Conservation (phyloP, 2,888 invertebrate species). For the Laothoe populi region DNA sequence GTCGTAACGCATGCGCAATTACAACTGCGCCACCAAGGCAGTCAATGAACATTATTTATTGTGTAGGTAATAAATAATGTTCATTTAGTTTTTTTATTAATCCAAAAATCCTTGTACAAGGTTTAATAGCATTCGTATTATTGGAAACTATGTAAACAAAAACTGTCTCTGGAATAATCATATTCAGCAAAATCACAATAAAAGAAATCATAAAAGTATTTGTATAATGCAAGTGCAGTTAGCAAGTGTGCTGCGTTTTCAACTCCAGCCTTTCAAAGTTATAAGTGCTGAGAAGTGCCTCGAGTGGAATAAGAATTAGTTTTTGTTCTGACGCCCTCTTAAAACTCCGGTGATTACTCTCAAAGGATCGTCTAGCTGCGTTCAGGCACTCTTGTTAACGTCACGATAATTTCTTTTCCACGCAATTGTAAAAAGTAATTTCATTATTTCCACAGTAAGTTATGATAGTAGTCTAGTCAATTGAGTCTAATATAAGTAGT, state of each 20-base stretch:
- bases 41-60: too few relatives aligned
- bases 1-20: too few relatives aligned
- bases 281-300: constrained; percentile 44
- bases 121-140: too few relatives aligned
- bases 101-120: too few relatives aligned
- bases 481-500: neutral
- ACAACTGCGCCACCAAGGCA: too few relatives aligned
- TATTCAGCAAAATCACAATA: neutral
- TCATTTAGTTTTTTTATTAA: too few relatives aligned
- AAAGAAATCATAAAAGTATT: constrained; percentile 26
- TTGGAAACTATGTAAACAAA: too few relatives aligned
- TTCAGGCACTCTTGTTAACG: constrained; percentile 26
- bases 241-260: constrained; percentile 26
- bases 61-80: too few relatives aligned
- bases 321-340: constrained; percentile 32
- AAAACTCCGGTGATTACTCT: constrained; percentile 37
- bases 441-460: neutral
- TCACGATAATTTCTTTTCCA: neutral
- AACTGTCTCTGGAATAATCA: neutral
- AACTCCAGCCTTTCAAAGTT: constrained; percentile 43
- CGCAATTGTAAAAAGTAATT: neutral
- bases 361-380: constrained; percentile 31
- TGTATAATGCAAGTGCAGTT: constrained; percentile 27
- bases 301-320: constrained; percentile 50
- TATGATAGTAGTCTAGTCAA: neutral